A percentile compares a stretch with the other conserved stretches of the same genome.
Conservation (phyloP, 2,888 invertebrate species). For the Parnassius smintheus region DNA sequence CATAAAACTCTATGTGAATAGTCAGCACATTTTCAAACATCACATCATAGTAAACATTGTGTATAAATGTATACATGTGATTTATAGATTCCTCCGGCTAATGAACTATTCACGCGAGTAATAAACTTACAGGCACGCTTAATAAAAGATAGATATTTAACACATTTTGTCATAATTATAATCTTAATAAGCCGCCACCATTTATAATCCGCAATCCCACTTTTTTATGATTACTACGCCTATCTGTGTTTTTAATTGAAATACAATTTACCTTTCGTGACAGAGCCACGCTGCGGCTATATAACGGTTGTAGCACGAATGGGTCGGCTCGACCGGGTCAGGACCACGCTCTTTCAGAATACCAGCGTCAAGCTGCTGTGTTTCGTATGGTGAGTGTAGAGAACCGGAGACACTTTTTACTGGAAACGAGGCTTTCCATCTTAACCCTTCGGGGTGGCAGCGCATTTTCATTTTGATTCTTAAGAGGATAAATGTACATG, state of each 20-base stretch:
- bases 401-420: no score
- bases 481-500: no score
- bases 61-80: conserved; percentile 30
- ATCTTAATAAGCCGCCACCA: neutral
- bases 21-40: conserved; percentile 7
- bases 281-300: no score
- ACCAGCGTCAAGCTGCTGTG: no score
- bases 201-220: neutral
- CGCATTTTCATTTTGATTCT: no score
- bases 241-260: neutral
- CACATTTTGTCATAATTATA: conserved; percentile 5
- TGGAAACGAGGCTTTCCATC: no score
- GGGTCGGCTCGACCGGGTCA: no score
- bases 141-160: conserved; percentile 12
- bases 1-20: neutral
- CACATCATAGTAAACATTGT: conserved; percentile 12
- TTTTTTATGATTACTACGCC: neutral
- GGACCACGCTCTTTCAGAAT: no score
- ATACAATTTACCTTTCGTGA: neutral
- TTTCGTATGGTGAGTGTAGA: no score
- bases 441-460: no score
- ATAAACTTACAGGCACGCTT: conserved; percentile 17
- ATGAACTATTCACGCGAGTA: conserved; percentile 38
- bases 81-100: conserved; percentile 56
- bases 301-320: no score